Evolutionary conservation across 2,888 invertebrate genomes (phyloP).

Genomic region (Exocentrus adspersus): DNA sequence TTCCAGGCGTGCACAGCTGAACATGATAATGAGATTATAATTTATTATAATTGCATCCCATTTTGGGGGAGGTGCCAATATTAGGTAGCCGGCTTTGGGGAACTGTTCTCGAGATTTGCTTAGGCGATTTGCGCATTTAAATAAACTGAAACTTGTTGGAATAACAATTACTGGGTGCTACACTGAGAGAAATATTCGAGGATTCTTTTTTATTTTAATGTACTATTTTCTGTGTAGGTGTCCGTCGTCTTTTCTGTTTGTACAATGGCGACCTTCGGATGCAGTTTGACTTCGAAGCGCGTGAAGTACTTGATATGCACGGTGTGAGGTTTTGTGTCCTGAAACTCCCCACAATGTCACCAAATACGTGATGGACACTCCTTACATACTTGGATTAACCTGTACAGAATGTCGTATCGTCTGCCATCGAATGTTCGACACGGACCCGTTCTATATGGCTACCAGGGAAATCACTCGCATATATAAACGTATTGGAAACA

Average conservation of each 20-base stretch:
- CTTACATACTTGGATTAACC: constrained; percentile 58
- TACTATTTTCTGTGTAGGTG: constrained; percentile 2
- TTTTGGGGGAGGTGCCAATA: constrained; percentile 1
- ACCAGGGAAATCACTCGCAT: constrained; percentile 38
- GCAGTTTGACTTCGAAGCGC: constrained; percentile 52
- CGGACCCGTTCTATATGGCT: constrained; percentile 27
- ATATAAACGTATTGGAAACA: constrained; percentile 40
- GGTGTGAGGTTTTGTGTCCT: constrained; percentile 57
- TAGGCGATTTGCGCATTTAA: constrained; percentile 14
- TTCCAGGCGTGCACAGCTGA: not conserved
- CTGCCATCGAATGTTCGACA: constrained; percentile 31
- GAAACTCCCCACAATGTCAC: constrained; percentile 63
- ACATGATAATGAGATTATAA: not conserved
- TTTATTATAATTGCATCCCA: not conserved
- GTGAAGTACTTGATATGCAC: constrained; percentile 59
- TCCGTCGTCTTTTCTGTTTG: constrained; percentile 13
- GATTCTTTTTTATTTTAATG: not conserved
- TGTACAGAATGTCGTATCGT: constrained; percentile 45
- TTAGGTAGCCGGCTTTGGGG: not conserved
- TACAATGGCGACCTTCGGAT: constrained; percentile 50
- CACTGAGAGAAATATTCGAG: not conserved
- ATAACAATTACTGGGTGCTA: constrained; percentile 2
- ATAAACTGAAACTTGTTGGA: constrained; percentile 12
- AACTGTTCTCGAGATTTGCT: constrained; percentile 4
- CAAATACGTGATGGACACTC: constrained; percentile 64